Base-by-base conservation (phyloP, 2,113 vertebrate genomes). In the Leucopternis melanops region DNA sequence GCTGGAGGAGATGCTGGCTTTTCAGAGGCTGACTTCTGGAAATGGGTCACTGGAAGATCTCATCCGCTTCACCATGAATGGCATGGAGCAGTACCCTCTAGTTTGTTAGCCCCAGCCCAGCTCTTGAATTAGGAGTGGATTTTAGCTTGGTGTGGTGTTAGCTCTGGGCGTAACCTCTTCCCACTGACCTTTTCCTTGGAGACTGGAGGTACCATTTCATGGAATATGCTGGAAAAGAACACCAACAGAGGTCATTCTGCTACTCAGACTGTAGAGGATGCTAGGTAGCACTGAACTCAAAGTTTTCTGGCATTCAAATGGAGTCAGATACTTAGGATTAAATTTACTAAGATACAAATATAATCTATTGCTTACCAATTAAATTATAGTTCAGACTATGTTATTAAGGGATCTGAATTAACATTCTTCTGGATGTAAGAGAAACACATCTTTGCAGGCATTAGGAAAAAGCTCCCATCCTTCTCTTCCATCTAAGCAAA, bases 391-490 rank as follows among this genome's bases (percentile, higher is more conserved):
- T 92, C 13, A 20, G 42, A 63, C 42, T 81, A 36, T 57, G 38
- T 81, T 92, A 92, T 82, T 95, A 92, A 86, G 44, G 49, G 52
- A 90, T 86, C 69, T 95, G 62, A 90, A 83, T 88, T 81, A 84
- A 66, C 81, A 58, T 88, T 82, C 36, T 92, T 94, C 45, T 85
- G 70, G 42, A 86, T 1, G 3, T 50, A 92, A 93, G 71, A 88
- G 52, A 92, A 90, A 45, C 38, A 65, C 44, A 49, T 88, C 82
- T 84, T 83, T 86, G 34, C 63, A 80, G 63, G 65, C 85, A 90
- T 45, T 86, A 86, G 70, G 66, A 88, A 87, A 58, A 92, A 83
- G 58, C 50, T 86, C 16, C 13, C 23, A 66, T 77, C 58, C 22
- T 92, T 73, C 72, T 91, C 57, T 88, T 86, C 81, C 62, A n/a